Base-by-base conservation (phyloP, 2,888 invertebrate species). In the Erpobdella octoculata region DNA sequence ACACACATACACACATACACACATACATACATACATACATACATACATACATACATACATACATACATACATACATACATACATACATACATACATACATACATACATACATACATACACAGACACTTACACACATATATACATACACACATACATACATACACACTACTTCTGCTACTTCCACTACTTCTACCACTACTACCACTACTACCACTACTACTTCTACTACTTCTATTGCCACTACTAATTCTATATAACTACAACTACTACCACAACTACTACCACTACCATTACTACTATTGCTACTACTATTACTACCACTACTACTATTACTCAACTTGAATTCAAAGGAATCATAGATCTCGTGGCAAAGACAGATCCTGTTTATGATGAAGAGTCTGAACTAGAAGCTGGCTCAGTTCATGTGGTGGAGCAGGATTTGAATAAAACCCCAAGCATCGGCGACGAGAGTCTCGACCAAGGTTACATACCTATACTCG, bases 31-130 rank as follows among this genome's bases (percentile, higher is more conserved):
- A 64, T 64, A 28, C 33, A 64, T 64, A 28, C 33, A 64, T 64
- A n/a, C 33, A 64, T 64, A 28, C 33, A 64, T 64, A 28, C 33
- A 64, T 64, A n/a, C 33, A 64, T 64, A n/a, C 33, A 64, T 64
- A 28, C 33, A 64, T 64, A 28, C 33, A 64, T 64, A 28, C 33
- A 64, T 64, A 28, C 33, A 64, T 31, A 28, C 15, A 41, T 41
- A 41, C 15, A 41, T 41, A 41, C 15, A 41, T 41, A 41, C 15
- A 41, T 15, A 15, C 12, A 41, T 15, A 15, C 12, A 18, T 12
- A 59, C 12, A 59, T 59, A 25, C 28, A 25, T 25, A 59, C 9
- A 41, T 41, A 12, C 12, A 41, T 41, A 41, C 12, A 41, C 46
- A 41, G 12, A 41, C n/a, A 41, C 46, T 41, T 41, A 41, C n/a